These are phyloP conservation scores for Gobio occitaniae DNA, from an alignment of 2,797 vertebrate genomes.

Conservation along the genomic window DNA sequence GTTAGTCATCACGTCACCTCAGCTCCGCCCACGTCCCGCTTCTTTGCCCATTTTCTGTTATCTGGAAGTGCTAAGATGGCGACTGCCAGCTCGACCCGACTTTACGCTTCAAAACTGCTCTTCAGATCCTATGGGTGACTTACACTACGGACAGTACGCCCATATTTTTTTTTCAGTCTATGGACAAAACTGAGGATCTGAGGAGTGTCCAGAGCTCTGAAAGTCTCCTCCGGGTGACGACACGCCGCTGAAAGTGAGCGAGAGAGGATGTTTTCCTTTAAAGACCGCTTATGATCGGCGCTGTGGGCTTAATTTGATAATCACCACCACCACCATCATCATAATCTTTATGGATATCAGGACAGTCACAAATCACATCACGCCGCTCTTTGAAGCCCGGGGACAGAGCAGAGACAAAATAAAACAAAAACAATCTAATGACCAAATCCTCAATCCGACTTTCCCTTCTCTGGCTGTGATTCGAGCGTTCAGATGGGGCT, in stretches of 20 bases:
- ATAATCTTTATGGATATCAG: slow-evolving; percentile 50
- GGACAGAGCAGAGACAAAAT: slow-evolving; percentile 2
- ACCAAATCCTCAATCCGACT: slow-evolving; percentile 43
- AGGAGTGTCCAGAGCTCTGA: background rate
- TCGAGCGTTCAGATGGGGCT: slow-evolving; percentile 10
- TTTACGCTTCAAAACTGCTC: too few relatives aligned
- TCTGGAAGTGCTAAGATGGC: too few relatives aligned
- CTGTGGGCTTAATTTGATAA: slow-evolving; percentile 28
- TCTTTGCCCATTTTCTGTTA: too few relatives aligned
- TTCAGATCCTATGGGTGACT: too few relatives aligned
- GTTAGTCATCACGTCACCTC: too few relatives aligned
- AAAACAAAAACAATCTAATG: slow-evolving; percentile 39
- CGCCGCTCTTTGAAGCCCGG: slow-evolving; percentile 3
- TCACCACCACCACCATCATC: slow-evolving; percentile 23
- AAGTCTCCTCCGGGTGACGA: background rate
- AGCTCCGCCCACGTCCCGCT: too few relatives aligned
- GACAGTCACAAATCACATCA: slow-evolving; percentile 28
- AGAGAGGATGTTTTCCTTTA: slow-evolving; percentile 13
- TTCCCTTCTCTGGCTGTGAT: slow-evolving; percentile 33
- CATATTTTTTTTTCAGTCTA: too few relatives aligned
- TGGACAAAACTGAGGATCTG: too few relatives aligned
- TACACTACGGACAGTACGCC: too few relatives aligned
- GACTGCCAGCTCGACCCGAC: too few relatives aligned
- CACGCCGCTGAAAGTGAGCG: background rate
- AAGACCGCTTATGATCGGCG: background rate